Evolutionary conservation across 2,113 vertebrate species (phyloP).

Genomic region (Crypturellus undulatus): DNA sequence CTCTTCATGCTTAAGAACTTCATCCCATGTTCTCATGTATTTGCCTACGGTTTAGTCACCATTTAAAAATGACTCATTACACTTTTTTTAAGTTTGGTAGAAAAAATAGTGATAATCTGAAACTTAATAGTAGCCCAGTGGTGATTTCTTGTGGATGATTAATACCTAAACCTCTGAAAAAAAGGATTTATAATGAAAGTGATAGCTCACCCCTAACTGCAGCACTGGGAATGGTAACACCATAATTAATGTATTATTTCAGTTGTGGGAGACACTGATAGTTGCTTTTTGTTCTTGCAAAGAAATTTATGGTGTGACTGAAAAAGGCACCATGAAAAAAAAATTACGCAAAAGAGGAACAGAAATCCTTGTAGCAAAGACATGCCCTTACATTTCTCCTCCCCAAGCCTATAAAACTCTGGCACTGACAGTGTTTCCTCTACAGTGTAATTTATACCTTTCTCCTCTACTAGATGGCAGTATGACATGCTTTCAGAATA

Average conservation of each 20-base stretch:
- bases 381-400: constrained; percentile 12
- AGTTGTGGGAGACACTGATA: constrained; percentile 37
- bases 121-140: neutral
- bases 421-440: neutral
- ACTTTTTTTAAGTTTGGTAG: constrained; percentile 14
- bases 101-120: constrained; percentile 14
- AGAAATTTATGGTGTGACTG: constrained; percentile 53
- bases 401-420: neutral
- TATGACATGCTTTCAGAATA: constrained; percentile 26
- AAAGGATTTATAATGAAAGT: constrained; percentile 47
- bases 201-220: constrained; percentile 49
- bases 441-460: neutral
- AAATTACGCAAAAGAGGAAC: neutral
- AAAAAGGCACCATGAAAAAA: neutral
- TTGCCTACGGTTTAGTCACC: neutral
- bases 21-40: neutral
- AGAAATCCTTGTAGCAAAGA: constrained; percentile 41
- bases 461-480: constrained; percentile 74
- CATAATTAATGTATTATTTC: constrained; percentile 57
- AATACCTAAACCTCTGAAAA: neutral
- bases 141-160: constrained; percentile 32
- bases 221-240: constrained; percentile 25
- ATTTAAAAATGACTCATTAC: constrained; percentile 40
- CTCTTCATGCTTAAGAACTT: neutral
- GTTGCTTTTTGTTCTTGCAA: constrained; percentile 46